Evolutionary conservation across 2,888 invertebrate genomes (phyloP).

Genomic region (Rosalia funebris): DNA sequence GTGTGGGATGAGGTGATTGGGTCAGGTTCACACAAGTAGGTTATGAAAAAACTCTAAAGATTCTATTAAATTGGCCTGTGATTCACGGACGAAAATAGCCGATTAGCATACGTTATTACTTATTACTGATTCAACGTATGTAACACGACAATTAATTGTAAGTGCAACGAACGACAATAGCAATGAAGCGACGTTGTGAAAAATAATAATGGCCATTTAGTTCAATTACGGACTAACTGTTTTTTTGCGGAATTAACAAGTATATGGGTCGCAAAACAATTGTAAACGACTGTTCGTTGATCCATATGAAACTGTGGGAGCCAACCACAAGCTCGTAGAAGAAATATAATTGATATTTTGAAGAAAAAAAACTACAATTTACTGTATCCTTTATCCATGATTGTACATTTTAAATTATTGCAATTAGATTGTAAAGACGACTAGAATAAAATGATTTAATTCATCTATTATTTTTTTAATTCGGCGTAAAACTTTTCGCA

Average conservation of each 20-base stretch:
- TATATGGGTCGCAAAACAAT: slow-evolving; percentile 1
- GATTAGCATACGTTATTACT: not conserved
- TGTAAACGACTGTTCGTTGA: not conserved
- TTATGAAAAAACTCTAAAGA: too few species aligned
- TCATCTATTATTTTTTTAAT: too few species aligned
- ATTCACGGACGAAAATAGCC: slow-evolving; percentile 19
- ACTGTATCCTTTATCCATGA: too few species aligned
- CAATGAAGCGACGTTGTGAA: not conserved
- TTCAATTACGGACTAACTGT: slow-evolving; percentile 11
- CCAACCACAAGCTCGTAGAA: too few species aligned
- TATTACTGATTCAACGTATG: not conserved
- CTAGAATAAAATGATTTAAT: too few species aligned
- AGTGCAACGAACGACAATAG: slow-evolving; percentile 19
- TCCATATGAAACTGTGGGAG: not conserved
- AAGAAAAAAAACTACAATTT: too few species aligned
- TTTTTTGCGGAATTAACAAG: not conserved
- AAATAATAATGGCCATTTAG: slow-evolving; percentile 8
- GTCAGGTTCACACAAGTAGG: too few species aligned
- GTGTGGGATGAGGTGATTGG: too few species aligned
- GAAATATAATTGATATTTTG: too few species aligned
- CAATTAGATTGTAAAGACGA: too few species aligned
- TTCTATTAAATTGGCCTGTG: not conserved
- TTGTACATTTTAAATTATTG: too few species aligned
- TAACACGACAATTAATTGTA: not conserved
- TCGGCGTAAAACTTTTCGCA: too few species aligned